Evolutionary conservation across 2,888 invertebrate genomes (phyloP), one percentile per base, ranked within the genome.

Genomic region (Phania funesta): DNA sequence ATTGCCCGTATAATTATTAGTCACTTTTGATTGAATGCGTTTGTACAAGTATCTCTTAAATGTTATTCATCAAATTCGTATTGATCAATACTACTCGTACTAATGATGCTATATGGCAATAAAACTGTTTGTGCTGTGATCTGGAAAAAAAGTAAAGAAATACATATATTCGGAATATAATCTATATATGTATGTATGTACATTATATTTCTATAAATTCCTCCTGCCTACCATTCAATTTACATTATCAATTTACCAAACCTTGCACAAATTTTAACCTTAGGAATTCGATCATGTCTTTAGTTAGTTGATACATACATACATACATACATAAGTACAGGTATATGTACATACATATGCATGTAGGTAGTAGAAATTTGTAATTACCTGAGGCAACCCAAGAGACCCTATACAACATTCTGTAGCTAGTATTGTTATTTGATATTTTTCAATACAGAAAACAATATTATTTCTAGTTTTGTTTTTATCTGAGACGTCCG

Each of bases 401-500:
- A 82, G 76, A 46, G 98, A 98, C 0, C 98, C 99, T 88, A 98
- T 98, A 26, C 99, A 99, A 2, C 99, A 98, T 90, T 99, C 99
- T 2, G 99, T 99, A 48, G 96, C 94, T 71, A 97, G 91, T 65
- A 99, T 94, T 54, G 99, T 91, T 0, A 96, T 96, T 90, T 98
- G 98, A 91, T 95, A 95, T 84, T 95, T 95, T 90, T 99, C 98
- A 86, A 99, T 91, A 83, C 97, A 92, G 90, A 98, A 98, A 64
- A 99, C 92, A 65, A 99, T 96, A 86, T 98, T 96, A 88, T 95
- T 95, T 76, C 95, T 93, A 86, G 96, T 94, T 89, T 96, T 95
- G 88, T 95, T 97, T 83, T 98, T 97, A 0, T 98, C 98, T 71
- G 99, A 91, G 87, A 94, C 93, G 87, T 96, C 95, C 20, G 73